Evolutionary conservation across 2,888 invertebrate species (phyloP), one percentile per base, ranked within the genome.

Genomic region (Macaria notata): DNA sequence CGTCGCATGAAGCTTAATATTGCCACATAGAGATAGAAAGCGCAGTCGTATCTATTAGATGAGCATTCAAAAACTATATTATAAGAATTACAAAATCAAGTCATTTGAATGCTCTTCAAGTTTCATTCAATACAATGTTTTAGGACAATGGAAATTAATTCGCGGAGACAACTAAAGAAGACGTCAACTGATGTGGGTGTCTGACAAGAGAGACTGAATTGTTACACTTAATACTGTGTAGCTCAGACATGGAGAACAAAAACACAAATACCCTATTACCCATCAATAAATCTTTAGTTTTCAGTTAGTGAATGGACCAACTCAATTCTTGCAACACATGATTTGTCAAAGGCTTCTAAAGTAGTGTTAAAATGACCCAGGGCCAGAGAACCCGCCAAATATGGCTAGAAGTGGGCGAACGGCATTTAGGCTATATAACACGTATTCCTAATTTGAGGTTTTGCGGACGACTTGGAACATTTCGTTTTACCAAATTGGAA

Each of bases 351-450:
- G 61, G 64, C 62, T 65, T 55, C 62, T 62, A 69, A 68, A 68
- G 62, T 61, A 67, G 61, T 61, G 66, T 71, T 74, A 67, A 77
- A 72, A 65, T 76, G 79, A 73, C 79, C 63, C 84, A 80, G 73
- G 80, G 81, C 75, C 79, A 71, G 71, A 71, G 72, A 72, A 72
- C 72, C 69, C 60, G 62, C 76, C 75, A 64, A 71, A 84, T 81
- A 84, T 72, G 85, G 88, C 62, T 42, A 63, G 51, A 63, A 60
- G 90, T 90, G 85, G 90, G 90, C 81, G 90, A 85, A 79, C 84
- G 69, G 78, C 85, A 86, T 87, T 86, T 82, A 73, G 78, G 76
- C 67, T 71, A 67, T 72, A 69, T 67, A 31, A 5, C 33, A 46
- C 9, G 72, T 71, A 62, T 67, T 71, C 71, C 68, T 74, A 76